A percentile compares a stretch with the other conserved stretches of the same genome.
phyloP scores from a whole-genome alignment of 2,888 invertebrate genomes.

The Noctua fimbriata region DNA sequence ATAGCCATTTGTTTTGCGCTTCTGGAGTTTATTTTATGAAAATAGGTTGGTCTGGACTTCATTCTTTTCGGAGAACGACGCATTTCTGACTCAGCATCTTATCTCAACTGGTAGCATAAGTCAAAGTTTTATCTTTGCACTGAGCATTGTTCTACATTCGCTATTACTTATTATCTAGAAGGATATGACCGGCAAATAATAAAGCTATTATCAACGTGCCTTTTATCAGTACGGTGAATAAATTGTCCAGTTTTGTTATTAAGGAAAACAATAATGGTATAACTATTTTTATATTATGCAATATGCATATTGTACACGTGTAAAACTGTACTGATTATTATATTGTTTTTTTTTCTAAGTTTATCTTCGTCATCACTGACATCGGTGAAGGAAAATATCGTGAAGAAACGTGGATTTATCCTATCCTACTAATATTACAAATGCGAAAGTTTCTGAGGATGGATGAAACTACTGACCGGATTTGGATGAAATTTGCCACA shows the following conservation, averaged over 20 bases:
- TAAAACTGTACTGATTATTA: neutral
- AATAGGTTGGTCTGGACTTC: no score
- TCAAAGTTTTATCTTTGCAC: conserved; percentile 31
- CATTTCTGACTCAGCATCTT: neutral
- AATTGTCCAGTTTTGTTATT: conserved; percentile 8
- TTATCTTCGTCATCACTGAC: neutral
- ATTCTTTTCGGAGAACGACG: neutral
- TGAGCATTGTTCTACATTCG: conserved; percentile 27
- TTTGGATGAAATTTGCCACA: no score
- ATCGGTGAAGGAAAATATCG: neutral
- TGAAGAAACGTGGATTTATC: neutral
- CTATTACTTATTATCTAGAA: conserved; percentile 22
- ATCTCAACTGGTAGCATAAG: conserved; percentile 29
- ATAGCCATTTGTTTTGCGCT: no score
- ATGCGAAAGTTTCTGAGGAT: no score
- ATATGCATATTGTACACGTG: neutral
- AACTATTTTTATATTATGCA: neutral
- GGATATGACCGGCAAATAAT: conserved; percentile 38
- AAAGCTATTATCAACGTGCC: conserved; percentile 23
- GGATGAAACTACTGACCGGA: no score
- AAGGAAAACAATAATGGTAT: conserved; percentile 10
- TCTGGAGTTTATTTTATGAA: no score
- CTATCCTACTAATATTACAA: no score
- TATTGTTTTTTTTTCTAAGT: neutral
- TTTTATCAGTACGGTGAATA: conserved; percentile 29